Conservation (phyloP, 1,140 invertebrate species). For the Ylistrum balloti region DNA sequence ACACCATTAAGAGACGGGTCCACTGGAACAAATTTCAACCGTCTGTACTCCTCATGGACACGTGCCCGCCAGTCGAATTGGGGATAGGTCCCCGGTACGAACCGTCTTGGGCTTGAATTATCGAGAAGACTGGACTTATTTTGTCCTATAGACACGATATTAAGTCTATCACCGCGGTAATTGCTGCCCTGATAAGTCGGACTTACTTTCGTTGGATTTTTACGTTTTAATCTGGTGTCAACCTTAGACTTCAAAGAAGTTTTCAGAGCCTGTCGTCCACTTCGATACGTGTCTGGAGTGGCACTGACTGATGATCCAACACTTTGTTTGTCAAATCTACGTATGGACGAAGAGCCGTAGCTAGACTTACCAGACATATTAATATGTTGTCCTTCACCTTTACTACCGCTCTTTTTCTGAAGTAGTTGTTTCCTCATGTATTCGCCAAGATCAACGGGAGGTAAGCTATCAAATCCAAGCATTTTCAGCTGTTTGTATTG, state of each 20-base stretch:
- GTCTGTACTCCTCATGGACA: constrained; percentile 27
- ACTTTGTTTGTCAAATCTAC: not conserved
- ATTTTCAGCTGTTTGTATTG: constrained; percentile 59
- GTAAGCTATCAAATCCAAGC: constrained; percentile 58
- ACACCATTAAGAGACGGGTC: constrained; percentile 61
- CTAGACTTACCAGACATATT: constrained; percentile 36
- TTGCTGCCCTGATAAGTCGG: constrained; percentile 10
- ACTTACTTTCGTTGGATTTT: not conserved
- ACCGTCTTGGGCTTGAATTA: not conserved
- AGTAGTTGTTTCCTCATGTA: constrained; percentile 55
- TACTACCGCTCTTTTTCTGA: constrained; percentile 29
- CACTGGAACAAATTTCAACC: constrained; percentile 41
- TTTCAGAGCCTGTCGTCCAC: not conserved
- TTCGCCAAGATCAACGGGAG: constrained; percentile 53
- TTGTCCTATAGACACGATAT: constrained; percentile 56
- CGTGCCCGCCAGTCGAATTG: constrained; percentile 29
- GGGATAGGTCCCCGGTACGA: constrained; percentile 16
- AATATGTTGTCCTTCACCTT: constrained; percentile 17
- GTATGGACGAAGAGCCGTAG: not conserved
- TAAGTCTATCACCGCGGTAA: constrained; percentile 37
- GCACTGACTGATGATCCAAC: not conserved
- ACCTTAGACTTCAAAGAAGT: constrained; percentile 17
- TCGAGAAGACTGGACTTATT: not conserved
- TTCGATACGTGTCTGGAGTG: not conserved
- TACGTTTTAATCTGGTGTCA: not conserved